Conservation (phyloP, 2,113 vertebrate genomes). For the Antennarius striatus region DNA sequence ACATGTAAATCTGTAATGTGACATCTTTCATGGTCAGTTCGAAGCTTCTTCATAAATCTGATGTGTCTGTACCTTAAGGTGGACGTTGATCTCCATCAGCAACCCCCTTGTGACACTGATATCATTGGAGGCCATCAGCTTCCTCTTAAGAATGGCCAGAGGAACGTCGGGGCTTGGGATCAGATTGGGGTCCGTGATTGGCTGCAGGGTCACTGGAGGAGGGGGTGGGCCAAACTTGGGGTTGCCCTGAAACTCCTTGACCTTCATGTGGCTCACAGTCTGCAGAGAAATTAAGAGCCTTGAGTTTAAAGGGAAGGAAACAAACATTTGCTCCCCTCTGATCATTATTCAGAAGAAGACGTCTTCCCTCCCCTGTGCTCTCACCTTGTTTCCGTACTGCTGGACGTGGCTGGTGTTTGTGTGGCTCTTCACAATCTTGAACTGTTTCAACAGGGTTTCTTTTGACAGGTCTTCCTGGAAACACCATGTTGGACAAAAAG, state of each 20-base stretch:
- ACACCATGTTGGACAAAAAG: conserved; percentile 2
- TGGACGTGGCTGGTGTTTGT: conserved; percentile 97
- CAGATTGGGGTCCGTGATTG: conserved; percentile 78
- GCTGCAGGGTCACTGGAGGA: conserved; percentile 70
- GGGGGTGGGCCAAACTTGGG: conserved; percentile 62
- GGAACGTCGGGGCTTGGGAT: conserved; percentile 92
- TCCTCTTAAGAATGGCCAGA: conserved; percentile 91
- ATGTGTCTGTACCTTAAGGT: conserved; percentile 80
- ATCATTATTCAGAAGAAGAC: neutral
- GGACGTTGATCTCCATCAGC: conserved; percentile 78
- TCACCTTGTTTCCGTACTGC: conserved; percentile 95
- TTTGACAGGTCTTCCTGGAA: conserved; percentile 89
- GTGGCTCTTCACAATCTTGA: conserved; percentile 87
- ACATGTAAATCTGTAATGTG: neutral
- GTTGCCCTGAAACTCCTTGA: conserved; percentile 88
- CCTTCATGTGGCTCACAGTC: conserved; percentile 91
- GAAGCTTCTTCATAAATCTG: too few species aligned
- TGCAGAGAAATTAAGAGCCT: conserved; percentile 49
- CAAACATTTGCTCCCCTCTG: neutral
- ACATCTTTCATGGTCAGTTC: neutral
- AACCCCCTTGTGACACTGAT: conserved; percentile 69
- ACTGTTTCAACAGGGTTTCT: conserved; percentile 91
- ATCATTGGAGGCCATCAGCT: conserved; percentile 86
- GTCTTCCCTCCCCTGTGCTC: conserved; percentile 10
- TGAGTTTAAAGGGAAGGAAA: neutral